Evolutionary conservation across 92 coral and sea anemone species (phyloP).

Genomic region (Muricea muricata): DNA sequence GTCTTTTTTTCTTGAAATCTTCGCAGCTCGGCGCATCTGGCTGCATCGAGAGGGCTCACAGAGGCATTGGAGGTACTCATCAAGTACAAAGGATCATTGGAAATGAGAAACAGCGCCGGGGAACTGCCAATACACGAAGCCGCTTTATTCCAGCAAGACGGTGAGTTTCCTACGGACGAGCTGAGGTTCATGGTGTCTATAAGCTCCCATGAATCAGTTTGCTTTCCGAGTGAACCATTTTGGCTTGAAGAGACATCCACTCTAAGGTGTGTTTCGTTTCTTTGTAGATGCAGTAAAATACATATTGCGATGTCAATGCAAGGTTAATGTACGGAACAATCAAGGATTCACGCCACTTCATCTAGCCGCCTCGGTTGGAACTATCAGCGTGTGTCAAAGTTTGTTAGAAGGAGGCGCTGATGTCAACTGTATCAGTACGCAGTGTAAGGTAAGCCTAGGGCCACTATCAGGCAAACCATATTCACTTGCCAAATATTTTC

Average conservation of each 20-base stretch:
- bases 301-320: conserved; percentile 10
- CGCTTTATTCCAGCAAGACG: neutral
- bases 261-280: neutral
- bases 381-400: conserved; percentile 1
- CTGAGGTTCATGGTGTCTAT: no score
- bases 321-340: conserved; percentile 27
- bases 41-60: conserved; percentile 26
- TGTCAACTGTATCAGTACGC: neutral
- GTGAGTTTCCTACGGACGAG: no score
- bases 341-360: conserved; percentile 44
- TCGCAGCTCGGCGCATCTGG: conserved; percentile 28
- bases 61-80: conserved; percentile 17
- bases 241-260: neutral
- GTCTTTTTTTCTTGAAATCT: neutral
- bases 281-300: conserved; percentile 24
- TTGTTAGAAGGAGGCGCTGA: conserved; percentile 20
- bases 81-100: conserved; percentile 25
- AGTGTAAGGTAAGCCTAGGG: conserved; percentile 14
- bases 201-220: no score
- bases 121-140: conserved; percentile 35
- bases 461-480: no score
- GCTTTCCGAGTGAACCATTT: no score
- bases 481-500: no score
- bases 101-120: neutral
- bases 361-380: conserved; percentile 24